A percentile compares a stretch with the other conserved stretches of the same genome.
These are phyloP conservation scores for Lasius fuliginosus DNA, from an alignment of 2,888 invertebrate genomes.

Conservation along the genomic window DNA sequence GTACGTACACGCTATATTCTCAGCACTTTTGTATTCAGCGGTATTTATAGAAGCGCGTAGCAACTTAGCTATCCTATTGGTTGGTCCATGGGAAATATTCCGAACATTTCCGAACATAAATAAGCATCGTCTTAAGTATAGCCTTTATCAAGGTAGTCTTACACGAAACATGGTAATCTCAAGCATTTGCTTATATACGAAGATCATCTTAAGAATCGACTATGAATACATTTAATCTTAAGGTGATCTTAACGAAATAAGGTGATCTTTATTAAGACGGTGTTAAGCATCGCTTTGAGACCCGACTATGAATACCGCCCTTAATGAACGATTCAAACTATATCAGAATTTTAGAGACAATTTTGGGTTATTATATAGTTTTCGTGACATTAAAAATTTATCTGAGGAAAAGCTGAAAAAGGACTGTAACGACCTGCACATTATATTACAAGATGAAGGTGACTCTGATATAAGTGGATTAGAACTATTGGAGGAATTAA, in stretches of 20 bases:
- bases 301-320: no score
- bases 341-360: slow-evolving; percentile 4
- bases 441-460: background rate
- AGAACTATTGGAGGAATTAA: background rate
- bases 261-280: no score
- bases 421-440: background rate
- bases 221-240: no score
- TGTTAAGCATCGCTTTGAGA: no score
- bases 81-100: slow-evolving; percentile 1
- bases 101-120: slow-evolving; percentile 1
- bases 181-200: no score
- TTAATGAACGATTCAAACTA: background rate
- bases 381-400: background rate
- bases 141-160: no score
- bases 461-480: background rate
- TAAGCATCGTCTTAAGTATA: background rate
- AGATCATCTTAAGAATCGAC: no score
- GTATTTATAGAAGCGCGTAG: no score
- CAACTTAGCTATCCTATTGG: background rate
- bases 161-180: no score
- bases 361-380: background rate
- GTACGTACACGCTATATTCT: background rate
- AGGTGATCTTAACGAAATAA: no score
- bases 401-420: background rate
- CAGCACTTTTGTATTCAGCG: no score